Conservation (phyloP, 92 coral and sea anemone species). For the Diadumene lineata region DNA sequence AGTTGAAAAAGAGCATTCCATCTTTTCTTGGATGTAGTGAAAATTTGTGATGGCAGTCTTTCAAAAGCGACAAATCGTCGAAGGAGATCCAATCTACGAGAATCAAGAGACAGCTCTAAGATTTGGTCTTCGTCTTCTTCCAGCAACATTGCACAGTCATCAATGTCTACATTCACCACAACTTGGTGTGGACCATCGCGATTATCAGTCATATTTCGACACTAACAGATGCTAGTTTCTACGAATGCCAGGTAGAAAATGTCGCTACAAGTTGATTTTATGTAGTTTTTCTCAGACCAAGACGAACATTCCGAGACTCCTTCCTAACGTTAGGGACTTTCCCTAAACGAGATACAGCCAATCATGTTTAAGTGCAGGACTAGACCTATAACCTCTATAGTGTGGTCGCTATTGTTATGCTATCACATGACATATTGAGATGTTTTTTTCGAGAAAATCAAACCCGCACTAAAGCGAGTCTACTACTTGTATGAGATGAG, state of each 20-base stretch:
- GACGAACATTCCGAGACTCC: no score
- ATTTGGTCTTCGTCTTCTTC: slow-evolving; percentile 5
- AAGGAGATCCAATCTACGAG: not conserved
- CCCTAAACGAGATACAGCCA: not conserved
- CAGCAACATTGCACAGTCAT: not conserved
- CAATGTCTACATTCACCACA: not conserved
- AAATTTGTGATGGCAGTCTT: slow-evolving; percentile 2
- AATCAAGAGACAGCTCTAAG: slow-evolving; percentile 1
- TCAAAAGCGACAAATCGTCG: slow-evolving; percentile 5
- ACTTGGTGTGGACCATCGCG: not conserved
- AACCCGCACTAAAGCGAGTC: no score
- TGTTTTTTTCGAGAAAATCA: no score
- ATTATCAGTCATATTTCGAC: not conserved
- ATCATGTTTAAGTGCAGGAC: not conserved
- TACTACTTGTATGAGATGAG: no score
- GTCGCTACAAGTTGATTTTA: no score
- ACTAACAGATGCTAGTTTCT: no score
- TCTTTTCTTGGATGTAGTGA: not conserved
- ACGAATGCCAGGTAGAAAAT: no score
- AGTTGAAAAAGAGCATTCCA: not conserved
- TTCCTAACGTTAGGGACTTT: not conserved
- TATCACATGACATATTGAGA: no score
- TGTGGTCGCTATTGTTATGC: not conserved
- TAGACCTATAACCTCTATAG: not conserved
- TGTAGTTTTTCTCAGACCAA: not conserved